A percentile compares a stretch with the other conserved stretches of the same genome.
These are phyloP conservation scores for Rhombomys opimus DNA, from an alignment of 2,113 vertebrate genomes.

Conservation along the genomic window DNA sequence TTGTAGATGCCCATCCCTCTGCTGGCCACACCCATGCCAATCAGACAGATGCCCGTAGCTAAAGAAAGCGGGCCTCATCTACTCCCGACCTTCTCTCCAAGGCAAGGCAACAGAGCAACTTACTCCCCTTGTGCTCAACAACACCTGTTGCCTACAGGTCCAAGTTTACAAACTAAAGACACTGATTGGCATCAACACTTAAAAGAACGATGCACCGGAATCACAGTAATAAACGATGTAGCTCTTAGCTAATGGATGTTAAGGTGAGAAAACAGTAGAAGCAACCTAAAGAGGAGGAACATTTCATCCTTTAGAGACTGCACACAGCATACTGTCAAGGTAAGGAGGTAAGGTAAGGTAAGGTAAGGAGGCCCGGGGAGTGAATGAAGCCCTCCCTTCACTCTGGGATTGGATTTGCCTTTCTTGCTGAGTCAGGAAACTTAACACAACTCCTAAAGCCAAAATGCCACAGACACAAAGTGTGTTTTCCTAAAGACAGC, in stretches of 20 bases:
- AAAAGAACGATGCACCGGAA: not conserved
- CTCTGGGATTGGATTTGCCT: too few species aligned
- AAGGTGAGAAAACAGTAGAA: constrained; percentile 1
- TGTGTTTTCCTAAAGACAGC: not conserved
- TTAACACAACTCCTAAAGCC: not conserved
- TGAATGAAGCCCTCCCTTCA: not conserved
- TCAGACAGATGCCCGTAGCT: not conserved
- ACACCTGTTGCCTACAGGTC: not conserved
- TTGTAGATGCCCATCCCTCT: not conserved
- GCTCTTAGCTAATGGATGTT: not conserved
- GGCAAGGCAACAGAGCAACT: not conserved
- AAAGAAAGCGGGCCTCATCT: not conserved
- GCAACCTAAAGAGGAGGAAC: not conserved
- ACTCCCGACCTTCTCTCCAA: not conserved
- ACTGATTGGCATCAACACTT: not conserved
- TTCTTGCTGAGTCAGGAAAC: not conserved
- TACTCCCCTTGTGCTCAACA: not conserved
- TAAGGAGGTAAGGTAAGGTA: too few species aligned
- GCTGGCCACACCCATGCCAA: not conserved
- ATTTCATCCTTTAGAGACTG: not conserved
- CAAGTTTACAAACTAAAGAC: not conserved
- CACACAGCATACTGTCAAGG: not conserved
- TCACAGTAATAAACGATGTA: not conserved
- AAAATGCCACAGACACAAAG: not conserved
- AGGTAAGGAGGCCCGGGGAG: not conserved